Evolutionary conservation across 1,140 invertebrate species (phyloP).

Genomic region (Ridgeia piscesae): DNA sequence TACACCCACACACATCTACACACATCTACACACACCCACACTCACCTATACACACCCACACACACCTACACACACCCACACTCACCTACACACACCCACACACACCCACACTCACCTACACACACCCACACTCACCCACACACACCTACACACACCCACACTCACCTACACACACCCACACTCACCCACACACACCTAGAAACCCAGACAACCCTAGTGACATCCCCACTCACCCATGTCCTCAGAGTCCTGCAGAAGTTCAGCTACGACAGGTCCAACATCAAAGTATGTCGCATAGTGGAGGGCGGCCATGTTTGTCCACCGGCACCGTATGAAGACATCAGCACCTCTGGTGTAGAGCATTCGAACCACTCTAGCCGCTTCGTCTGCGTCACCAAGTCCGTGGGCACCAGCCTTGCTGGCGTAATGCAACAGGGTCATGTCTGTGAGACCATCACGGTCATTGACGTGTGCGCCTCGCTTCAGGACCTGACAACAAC

Average conservation of each 20-base stretch:
- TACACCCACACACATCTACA: no score
- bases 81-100: not conserved
- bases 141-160: not conserved
- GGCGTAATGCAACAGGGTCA: slow-evolving; percentile 65
- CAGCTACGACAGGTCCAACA: slow-evolving; percentile 60
- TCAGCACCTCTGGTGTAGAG: slow-evolving; percentile 60
- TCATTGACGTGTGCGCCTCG: slow-evolving; percentile 61
- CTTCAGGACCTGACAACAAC: slow-evolving; percentile 55
- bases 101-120: not conserved
- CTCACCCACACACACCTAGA: not conserved
- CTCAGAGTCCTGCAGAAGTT: slow-evolving; percentile 56
- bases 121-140: not conserved
- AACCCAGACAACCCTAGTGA: not conserved
- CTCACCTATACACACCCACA: no score
- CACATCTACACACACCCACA: no score
- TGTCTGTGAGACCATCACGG: slow-evolving; percentile 64
- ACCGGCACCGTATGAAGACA: slow-evolving; percentile 61
- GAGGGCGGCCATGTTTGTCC: slow-evolving; percentile 65
- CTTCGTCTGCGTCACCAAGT: slow-evolving; percentile 59
- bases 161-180: not conserved
- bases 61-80: not conserved
- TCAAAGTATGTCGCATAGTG: slow-evolving; percentile 66
- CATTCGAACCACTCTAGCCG: slow-evolving; percentile 43
- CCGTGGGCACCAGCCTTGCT: slow-evolving; percentile 63
- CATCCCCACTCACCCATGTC: slow-evolving; percentile 41